Conservation (phyloP, 30 jellyfish, hydroid and myxozoan species). For the Aurelia aurita complex sp. Pacific region DNA sequence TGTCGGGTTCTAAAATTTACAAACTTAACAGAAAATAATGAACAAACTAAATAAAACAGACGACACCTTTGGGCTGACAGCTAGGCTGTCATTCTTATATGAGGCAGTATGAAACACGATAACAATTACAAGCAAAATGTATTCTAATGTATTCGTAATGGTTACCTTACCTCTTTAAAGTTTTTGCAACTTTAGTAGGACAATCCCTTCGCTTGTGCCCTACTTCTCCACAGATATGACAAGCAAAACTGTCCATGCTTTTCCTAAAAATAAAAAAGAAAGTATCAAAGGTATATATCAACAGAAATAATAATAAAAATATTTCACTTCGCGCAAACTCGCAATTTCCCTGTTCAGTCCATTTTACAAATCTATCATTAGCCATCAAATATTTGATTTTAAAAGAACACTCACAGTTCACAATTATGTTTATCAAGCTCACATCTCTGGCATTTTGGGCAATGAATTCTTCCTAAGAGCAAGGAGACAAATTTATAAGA, state of each 20-base stretch:
- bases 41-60: too few species aligned
- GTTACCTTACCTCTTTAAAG: not conserved
- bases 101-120: too few species aligned
- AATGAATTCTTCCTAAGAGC: slow-evolving; percentile 70
- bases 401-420: slow-evolving; percentile 8
- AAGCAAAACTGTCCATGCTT: slow-evolving; percentile 12
- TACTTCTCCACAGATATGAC: slow-evolving; percentile 84
- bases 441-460: slow-evolving; percentile 67
- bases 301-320: not conserved
- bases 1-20: too few species aligned
- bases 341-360: too few species aligned
- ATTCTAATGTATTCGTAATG: not conserved
- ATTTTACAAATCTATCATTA: too few species aligned
- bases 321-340: too few species aligned
- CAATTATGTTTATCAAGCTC: slow-evolving; percentile 63
- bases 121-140: too few species aligned
- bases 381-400: too few species aligned
- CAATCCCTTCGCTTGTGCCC: slow-evolving; percentile 88
- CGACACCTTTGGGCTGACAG: too few species aligned
- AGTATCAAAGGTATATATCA: not conserved
- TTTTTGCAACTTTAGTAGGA: slow-evolving; percentile 20
- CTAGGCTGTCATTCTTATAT: too few species aligned
- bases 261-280: slow-evolving; percentile 15
- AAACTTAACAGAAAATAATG: too few species aligned
- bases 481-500: not conserved